Evolutionary conservation across 2,888 invertebrate genomes (phyloP).

Genomic region (Vesta saturnalis): DNA sequence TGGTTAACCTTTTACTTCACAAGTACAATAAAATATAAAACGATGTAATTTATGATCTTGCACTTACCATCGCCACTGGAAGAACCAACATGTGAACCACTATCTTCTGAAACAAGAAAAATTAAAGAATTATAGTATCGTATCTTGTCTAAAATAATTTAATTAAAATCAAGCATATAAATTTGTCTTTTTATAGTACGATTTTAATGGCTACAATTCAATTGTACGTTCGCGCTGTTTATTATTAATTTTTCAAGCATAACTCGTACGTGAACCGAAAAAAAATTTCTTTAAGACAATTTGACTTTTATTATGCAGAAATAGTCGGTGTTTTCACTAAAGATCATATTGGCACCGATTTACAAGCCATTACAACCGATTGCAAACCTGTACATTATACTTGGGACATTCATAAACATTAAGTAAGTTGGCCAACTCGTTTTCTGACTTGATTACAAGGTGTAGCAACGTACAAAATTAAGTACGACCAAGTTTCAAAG

Average conservation of each 20-base stretch:
- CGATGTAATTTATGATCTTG: slow-evolving; percentile 19
- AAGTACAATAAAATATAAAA: slow-evolving; percentile 10
- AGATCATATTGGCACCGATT: slow-evolving; percentile 55
- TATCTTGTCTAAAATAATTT: slow-evolving; percentile 15
- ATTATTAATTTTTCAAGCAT: neutral
- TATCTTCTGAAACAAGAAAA: slow-evolving; percentile 57
- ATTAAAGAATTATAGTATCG: slow-evolving; percentile 17
- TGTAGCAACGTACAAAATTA: neutral
- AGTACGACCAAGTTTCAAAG: neutral
- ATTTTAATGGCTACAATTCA: too few species aligned
- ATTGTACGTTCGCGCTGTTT: neutral
- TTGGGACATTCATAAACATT: slow-evolving; percentile 48
- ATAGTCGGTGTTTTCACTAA: slow-evolving; percentile 49
- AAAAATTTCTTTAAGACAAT: slow-evolving; percentile 30
- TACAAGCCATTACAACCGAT: slow-evolving; percentile 52
- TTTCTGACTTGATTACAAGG: neutral
- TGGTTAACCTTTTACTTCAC: slow-evolving; percentile 13
- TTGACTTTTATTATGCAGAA: slow-evolving; percentile 37
- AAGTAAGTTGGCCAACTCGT: slow-evolving; percentile 42
- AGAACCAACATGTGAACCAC: slow-evolving; percentile 59
- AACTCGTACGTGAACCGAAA: slow-evolving; percentile 16
- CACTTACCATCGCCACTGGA: slow-evolving; percentile 61
- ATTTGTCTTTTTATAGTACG: too few species aligned
- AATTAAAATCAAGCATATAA: slow-evolving; percentile 15
- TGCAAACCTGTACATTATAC: slow-evolving; percentile 48